Evolutionary conservation across 2,797 vertebrate species (phyloP), one percentile per base, ranked within the genome.

Genomic region (Gallinago solitaria): DNA sequence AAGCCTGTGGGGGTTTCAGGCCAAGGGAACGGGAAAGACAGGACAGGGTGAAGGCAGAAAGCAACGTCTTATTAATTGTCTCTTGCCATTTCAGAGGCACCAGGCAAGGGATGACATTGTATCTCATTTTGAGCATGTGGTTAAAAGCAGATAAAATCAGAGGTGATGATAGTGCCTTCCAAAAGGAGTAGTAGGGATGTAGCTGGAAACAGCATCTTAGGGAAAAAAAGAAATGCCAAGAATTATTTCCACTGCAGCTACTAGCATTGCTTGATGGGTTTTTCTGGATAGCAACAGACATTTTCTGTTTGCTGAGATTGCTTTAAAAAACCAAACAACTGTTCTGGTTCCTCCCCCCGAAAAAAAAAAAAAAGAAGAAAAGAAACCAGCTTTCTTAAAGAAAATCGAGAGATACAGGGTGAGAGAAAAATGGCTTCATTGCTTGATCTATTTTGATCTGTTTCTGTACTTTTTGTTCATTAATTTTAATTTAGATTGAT

Each of bases 401-500:
- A 61, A 85, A 83, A 71, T 69, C 65, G 20, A 93, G 45, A 83
- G 33, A 67, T 9, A 32, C 9, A 2, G 14, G 28, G 71, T 59
- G 7, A 84, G 89, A 83, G 60, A 71, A 33, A 90, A 93, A 89
- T 73, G 17, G 39, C 51, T 91, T 94, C 91, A 89, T 93, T 93
- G 80, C 80, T 97, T 96, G 51, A 93, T 97, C 78, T 96, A 65
- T 96, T 97, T 97, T 96, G 51, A 93, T 97, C 78, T 96, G 68
- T 96, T 97, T 93, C 92, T 96, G 86, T 97, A 93, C 67, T 93
- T 97, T 97, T 96, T 94, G 56, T 89, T 97, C 81, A 95, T 97
- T 98, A 97, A 97, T 97, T 98, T 98, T 97, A 97, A 98, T 97
- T 97, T 96, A 95, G 86, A 86, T 90, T 96, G 95, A 97, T 97